Base-by-base conservation (phyloP, 2,113 vertebrate genomes). In the Pterocles gutturalis region DNA sequence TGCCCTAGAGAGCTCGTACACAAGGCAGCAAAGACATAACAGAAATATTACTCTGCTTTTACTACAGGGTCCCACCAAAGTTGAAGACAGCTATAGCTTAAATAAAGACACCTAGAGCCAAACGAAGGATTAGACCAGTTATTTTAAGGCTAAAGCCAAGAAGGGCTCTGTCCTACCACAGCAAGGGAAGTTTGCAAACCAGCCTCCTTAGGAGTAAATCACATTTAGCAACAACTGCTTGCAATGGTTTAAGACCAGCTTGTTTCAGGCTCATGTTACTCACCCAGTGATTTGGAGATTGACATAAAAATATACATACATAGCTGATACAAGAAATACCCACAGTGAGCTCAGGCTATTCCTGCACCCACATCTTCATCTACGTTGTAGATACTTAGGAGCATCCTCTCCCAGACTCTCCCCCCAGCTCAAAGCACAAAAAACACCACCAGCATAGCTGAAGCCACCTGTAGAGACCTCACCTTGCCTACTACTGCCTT, bases 391-490 rank as follows among this genome's bases (percentile, higher is more conserved):
- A 5, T 17, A 4, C 51, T 19, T 25, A 18, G n/a, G 33, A 73
- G 8, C 10, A 19, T 2, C 34, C 29, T 5, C 15, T 54, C 29
- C 75, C 13, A 22, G 15, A 21, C 11, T 13, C 14, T 10, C 6
- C 10, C 28, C 58, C 29, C 43, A 10, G 12, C 41, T 69, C 31
- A 10, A 24, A n/a, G 26, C 33, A 49, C 4, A 17, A 11, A 17
- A 53, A 45, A 3, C 21, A 20, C n/a, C 36, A 13, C 84, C 33
- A 70, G 7, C 45, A 62, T 16, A 1, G 1, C 10, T 13, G 9
- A 10, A 45, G 4, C 7, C 24, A 38, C n/a, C 25, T 14, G 0
- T 2, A 25, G 43, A 58, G 17, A 5, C 6, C 25, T 7, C 6
- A 11, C 4, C 29, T 9, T 5, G 2, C 46, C 14, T 45, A 38